Conservation (phyloP, 2,797 vertebrate genomes). For the Poecilia velifera region DNA sequence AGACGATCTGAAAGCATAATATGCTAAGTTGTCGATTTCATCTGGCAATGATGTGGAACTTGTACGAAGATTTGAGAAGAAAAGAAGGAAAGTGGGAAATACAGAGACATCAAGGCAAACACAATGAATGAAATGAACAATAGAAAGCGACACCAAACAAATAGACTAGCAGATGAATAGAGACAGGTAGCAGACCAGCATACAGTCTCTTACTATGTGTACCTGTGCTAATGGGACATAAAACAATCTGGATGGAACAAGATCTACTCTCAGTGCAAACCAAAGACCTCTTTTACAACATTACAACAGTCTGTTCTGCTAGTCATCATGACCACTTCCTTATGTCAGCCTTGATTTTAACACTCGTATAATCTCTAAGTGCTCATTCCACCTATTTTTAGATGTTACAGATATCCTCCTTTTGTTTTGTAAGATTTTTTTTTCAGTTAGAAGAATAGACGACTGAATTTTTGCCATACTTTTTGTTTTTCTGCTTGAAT, state of each 20-base stretch:
- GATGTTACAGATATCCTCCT: background rate
- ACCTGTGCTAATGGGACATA: background rate
- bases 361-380: background rate
- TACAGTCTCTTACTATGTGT: conserved; percentile 23
- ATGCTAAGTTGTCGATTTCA: conserved; percentile 19
- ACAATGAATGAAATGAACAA: conserved; percentile 25
- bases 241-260: conserved; percentile 6
- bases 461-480: background rate
- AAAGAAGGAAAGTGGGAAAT: conserved; percentile 25
- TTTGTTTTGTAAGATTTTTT: background rate
- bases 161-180: conserved; percentile 44
- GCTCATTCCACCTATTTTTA: background rate
- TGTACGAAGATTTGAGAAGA: background rate
- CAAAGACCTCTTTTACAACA: conserved; percentile 18
- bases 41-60: conserved; percentile 11
- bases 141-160: conserved; percentile 41
- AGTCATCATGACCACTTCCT: background rate
- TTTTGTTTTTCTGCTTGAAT: background rate
- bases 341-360: conserved; percentile 1
- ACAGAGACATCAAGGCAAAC: conserved; percentile 20
- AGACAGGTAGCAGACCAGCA: conserved; percentile 43
- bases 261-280: conserved; percentile 2
- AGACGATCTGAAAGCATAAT: conserved; percentile 20
- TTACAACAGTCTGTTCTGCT: background rate
- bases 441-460: background rate